These are phyloP conservation scores for Hyposoter didymator DNA, from an alignment of 2,888 invertebrate species.

Conservation along the genomic window DNA sequence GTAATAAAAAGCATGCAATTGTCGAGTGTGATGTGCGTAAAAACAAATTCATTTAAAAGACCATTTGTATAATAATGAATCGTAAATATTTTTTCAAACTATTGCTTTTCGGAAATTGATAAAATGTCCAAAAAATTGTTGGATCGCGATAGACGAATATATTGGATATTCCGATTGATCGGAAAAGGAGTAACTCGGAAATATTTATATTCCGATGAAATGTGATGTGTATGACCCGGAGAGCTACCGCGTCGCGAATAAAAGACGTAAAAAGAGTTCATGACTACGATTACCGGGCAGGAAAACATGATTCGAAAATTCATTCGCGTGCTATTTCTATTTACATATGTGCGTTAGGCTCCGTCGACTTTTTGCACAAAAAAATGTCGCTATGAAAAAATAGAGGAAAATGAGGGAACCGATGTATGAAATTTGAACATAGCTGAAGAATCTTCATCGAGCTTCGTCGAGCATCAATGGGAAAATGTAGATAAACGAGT, in stretches of 20 bases:
- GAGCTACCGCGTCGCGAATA: neutral
- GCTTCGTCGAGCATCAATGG: neutral
- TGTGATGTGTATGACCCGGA: neutral
- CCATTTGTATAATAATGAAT: neutral
- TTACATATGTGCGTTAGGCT: neutral
- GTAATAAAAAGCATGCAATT: conserved; percentile 1
- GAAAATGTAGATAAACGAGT: neutral
- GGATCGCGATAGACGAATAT: neutral
- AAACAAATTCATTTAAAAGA: neutral
- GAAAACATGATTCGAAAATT: neutral
- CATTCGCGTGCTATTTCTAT: neutral
- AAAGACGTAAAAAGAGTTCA: neutral
- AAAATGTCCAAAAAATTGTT: neutral
- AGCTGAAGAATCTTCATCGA: neutral
- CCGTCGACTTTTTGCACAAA: neutral
- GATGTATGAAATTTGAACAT: neutral
- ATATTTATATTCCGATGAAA: neutral
- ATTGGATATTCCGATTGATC: neutral
- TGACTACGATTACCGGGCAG: neutral
- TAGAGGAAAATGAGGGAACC: neutral
- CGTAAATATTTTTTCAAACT: neutral
- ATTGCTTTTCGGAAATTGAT: neutral
- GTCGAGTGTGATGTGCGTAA: neutral
- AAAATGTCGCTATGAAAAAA: neutral
- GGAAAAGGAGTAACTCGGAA: neutral